phyloP scores from a whole-genome alignment of 2,888 invertebrate species.

The Spisula subtruncata region DNA sequence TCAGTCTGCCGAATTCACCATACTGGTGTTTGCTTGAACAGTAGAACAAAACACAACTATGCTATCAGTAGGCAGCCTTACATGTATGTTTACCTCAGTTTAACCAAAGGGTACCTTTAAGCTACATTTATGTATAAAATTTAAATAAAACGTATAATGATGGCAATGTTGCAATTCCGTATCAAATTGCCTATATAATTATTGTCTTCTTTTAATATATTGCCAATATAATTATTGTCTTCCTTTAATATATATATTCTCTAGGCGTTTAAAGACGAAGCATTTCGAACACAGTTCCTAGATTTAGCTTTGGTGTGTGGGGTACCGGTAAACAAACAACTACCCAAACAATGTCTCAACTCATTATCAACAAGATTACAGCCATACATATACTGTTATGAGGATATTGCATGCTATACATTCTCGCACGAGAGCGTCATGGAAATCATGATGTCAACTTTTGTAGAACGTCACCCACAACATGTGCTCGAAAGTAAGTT shows the following conservation, averaged over 20 bases:
- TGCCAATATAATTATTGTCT: no score
- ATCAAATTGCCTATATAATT: no score
- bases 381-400: conserved; percentile 51
- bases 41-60: no score
- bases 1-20: no score
- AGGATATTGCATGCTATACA: conserved; percentile 51
- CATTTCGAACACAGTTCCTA: conserved; percentile 45
- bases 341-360: conserved; percentile 14
- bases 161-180: no score
- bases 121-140: no score
- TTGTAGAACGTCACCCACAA: conserved; percentile 59
- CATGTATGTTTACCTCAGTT: no score
- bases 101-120: no score
- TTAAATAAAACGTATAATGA: no score
- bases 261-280: conserved; percentile 35
- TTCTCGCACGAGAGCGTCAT: conserved; percentile 60
- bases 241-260: neutral
- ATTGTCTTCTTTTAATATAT: no score
- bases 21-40: no score
- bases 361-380: conserved; percentile 15
- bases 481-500: conserved; percentile 28
- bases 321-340: conserved; percentile 39
- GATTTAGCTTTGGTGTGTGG: conserved; percentile 53
- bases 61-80: no score
- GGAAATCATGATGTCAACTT: conserved; percentile 64